Percentiles rank a stretch among this genome's conserved stretches.
Conservation (phyloP, 2,888 invertebrate genomes). For the Orthonevra nobilis region DNA sequence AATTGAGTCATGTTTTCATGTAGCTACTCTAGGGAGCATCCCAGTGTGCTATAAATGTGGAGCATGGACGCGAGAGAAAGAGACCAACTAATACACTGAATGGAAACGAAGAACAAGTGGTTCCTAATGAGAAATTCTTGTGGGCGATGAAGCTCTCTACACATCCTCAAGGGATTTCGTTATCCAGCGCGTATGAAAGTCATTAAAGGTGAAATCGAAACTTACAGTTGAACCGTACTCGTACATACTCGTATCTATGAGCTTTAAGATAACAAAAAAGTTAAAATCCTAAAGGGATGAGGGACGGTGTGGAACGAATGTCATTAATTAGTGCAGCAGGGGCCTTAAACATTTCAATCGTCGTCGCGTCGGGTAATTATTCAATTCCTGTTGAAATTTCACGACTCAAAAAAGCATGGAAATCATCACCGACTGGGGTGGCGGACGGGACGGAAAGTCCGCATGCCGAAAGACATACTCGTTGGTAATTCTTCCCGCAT, state of each 20-base stretch:
- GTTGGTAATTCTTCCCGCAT: conserved; percentile 10
- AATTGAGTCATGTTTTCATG: conserved; percentile 59
- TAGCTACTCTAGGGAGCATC: conserved; percentile 27
- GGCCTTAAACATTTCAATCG: too few species aligned
- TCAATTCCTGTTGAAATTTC: conserved; percentile 19
- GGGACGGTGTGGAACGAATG: too few species aligned
- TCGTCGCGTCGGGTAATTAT: too few species aligned
- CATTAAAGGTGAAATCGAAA: conserved; percentile 45
- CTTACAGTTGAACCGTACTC: not conserved
- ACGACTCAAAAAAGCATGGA: not conserved
- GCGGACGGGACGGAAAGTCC: not conserved
- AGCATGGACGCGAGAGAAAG: conserved; percentile 13
- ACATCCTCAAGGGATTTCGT: conserved; percentile 18
- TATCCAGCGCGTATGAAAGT: conserved; percentile 10
- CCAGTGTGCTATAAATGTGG: conserved; percentile 12
- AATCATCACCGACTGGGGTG: conserved; percentile 4
- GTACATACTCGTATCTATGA: not conserved
- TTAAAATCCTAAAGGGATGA: too few species aligned
- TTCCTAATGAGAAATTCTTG: conserved; percentile 57
- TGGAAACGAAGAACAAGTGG: conserved; percentile 39
- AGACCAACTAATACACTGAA: conserved; percentile 52
- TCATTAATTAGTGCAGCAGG: conserved; percentile 19
- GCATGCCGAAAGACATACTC: conserved; percentile 1
- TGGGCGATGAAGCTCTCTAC: conserved; percentile 33
- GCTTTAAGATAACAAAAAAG: conserved; percentile 6